Base-by-base conservation (phyloP, 92 coral and sea anemone genomes). In the Porites divaricata region DNA sequence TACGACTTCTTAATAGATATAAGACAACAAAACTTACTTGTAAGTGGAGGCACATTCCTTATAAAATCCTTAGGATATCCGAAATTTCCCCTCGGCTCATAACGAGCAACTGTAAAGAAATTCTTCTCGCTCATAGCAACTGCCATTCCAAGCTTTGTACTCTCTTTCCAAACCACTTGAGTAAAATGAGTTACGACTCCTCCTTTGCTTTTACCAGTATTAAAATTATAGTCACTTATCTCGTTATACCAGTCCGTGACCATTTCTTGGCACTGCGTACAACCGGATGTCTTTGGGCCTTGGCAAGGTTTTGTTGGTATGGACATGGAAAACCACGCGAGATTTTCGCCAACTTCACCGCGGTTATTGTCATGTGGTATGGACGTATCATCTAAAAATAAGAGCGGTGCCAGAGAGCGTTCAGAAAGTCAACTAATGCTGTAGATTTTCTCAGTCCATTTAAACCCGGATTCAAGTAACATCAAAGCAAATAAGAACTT, bases 151-250 rank as follows among this genome's bases (percentile, higher is more conserved):
- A 96, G 78, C 80, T 96, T 93, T 1, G 53, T 83, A 19, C 90
- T 75, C 23, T 58, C 94, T 62, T 91, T 90, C 99, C 99, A 96
- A 22, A 92, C 99, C 50, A 96, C 92, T 90, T 95, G 95, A 19
- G 95, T 93, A 67, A 95, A 95, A 70, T 95, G 98, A 17, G 65
- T 45, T 5, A 90, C 84, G 2, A 91, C 90, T 16, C 87, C 89
- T 22, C 91, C 95, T 54, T 88, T 95, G 15, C 85, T 77, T 57
- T 76, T 45, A 0, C 94, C 95, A 2, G 91, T 80, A 57, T 57
- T 80, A 67, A 89, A 95, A 53, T 93, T 91, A 74, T 89, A 95
- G 80, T 92, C 67, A 7, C 76, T 49, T 6, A 89, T 92, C 48
- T 95, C 98, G 23, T 85, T 76, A 85, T 95, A 95, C 98, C 98